Base-by-base conservation (phyloP, 2,888 invertebrate genomes). In the Pyrgus malvae region DNA sequence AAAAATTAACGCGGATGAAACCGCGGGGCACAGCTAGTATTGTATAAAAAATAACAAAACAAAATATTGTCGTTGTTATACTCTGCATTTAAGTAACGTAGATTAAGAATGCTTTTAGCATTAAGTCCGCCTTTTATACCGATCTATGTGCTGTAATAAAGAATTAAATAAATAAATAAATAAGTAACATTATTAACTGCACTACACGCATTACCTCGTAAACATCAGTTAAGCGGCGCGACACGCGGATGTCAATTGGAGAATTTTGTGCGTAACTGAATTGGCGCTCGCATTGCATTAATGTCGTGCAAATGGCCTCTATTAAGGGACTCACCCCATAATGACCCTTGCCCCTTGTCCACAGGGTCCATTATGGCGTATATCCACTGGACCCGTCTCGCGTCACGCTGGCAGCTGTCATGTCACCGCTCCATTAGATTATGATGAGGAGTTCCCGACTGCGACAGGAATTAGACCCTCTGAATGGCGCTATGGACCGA, bases 401-500 rank as follows among this genome's bases (percentile, higher is more conserved):
- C 48, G 41, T 46, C 27, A 35, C n/a, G n/a, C n/a, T 48, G 46
- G 37, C 51, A 37, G 55, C 21, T 21, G 41, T 37, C 48, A 33
- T 38, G 27, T 17, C 35, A 17, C 37, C 29, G 17, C 31, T 25
- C 37, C 49, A 49, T 50, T 51, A 48, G 31, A 38, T 51, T 58
- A 58, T 33, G 35, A 35, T 11, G 48, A 25, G 19, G 29, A 31
- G 11, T 2, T 25, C 40, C 37, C 4, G 21, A 17, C 21, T 11
- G 8, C 31, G 14, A 21, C 19, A 29, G 17, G 19, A 19, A 29
- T 14, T 16, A 9, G 16, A 17, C 17, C 37, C n/a, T 17, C 35
- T 35, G 12, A 16, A 35, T 12, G 8, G 35, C 35, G 35, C n/a
- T n/a, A n/a, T n/a, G n/a, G n/a, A n/a, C 29, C 2, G 6, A 33